These are phyloP conservation scores for Agelas oroides DNA, from an alignment of 37 sponge, comb jelly and placozoan genomes.

Conservation along the genomic window DNA sequence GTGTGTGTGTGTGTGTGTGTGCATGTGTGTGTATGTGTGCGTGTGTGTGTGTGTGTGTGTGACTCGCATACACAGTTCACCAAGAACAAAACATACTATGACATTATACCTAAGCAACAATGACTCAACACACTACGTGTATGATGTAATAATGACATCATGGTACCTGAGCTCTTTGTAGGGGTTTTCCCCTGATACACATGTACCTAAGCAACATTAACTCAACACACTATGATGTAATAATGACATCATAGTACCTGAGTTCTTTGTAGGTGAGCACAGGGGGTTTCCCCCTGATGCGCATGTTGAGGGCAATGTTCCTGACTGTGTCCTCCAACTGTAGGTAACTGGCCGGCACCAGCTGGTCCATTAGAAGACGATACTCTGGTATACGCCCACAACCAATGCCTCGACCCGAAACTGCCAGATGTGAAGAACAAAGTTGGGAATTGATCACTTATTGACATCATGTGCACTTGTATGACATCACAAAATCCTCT, in stretches of 20 bases:
- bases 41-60: neutral
- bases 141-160: too few species aligned
- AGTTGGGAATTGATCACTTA: neutral
- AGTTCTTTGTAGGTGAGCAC: constrained; percentile 75
- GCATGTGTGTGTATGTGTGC: constrained; percentile 11
- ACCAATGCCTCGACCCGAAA: constrained; percentile 56
- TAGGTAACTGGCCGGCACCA: constrained; percentile 87
- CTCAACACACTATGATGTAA: too few species aligned
- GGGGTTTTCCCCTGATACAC: too few species aligned
- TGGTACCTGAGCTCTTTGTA: too few species aligned
- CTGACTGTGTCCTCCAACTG: constrained; percentile 84
- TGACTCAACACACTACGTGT: too few species aligned
- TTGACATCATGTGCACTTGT: neutral
- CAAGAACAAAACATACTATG: too few species aligned
- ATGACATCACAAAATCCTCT: too few species aligned
- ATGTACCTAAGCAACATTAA: too few species aligned
- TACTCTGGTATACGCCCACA: constrained; percentile 66
- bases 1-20: constrained; percentile 51
- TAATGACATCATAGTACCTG: constrained; percentile 29
- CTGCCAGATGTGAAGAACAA: constrained; percentile 7
- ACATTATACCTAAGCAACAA: too few species aligned
- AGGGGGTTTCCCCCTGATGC: constrained; percentile 46
- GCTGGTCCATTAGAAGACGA: constrained; percentile 85
- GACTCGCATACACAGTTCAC: too few species aligned
- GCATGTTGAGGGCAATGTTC: constrained; percentile 55